A percentile compares a stretch with the other conserved stretches of the same genome.
Evolutionary conservation across 2,888 invertebrate genomes (phyloP).

Genomic region (Philonicus albiceps): DNA sequence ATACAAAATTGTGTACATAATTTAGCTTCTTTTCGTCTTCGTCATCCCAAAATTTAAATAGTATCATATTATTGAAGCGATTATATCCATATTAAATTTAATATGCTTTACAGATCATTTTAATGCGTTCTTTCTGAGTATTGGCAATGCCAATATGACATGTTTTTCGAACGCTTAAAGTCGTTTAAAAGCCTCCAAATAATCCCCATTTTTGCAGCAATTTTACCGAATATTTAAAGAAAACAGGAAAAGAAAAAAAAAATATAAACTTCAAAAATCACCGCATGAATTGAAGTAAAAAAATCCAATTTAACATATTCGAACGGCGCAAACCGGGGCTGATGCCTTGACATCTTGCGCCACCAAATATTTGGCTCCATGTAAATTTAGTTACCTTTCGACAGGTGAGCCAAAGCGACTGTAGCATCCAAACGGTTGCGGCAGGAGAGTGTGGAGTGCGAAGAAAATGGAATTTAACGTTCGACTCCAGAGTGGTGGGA

Average conservation of each 20-base stretch:
- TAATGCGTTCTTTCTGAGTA: background rate
- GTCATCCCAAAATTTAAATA: background rate
- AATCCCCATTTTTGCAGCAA: background rate
- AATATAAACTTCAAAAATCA: background rate
- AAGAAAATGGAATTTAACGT: conserved; percentile 2
- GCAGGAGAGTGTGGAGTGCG: background rate
- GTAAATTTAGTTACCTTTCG: background rate
- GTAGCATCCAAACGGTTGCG: background rate
- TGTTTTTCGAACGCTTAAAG: background rate
- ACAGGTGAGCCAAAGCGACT: background rate
- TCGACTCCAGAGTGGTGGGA: background rate
- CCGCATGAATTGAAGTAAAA: background rate
- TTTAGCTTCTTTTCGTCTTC: background rate
- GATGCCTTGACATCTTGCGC: background rate
- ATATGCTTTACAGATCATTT: background rate
- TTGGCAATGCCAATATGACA: background rate
- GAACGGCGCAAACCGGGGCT: background rate
- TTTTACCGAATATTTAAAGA: background rate
- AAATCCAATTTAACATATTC: background rate
- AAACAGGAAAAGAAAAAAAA: background rate
- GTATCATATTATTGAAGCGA: no score
- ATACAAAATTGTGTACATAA: background rate
- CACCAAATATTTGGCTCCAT: background rate
- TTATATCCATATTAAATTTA: background rate
- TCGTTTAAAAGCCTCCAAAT: background rate